phyloP scores from a whole-genome alignment of 2,888 invertebrate species.

The Lysandra bellargus region DNA sequence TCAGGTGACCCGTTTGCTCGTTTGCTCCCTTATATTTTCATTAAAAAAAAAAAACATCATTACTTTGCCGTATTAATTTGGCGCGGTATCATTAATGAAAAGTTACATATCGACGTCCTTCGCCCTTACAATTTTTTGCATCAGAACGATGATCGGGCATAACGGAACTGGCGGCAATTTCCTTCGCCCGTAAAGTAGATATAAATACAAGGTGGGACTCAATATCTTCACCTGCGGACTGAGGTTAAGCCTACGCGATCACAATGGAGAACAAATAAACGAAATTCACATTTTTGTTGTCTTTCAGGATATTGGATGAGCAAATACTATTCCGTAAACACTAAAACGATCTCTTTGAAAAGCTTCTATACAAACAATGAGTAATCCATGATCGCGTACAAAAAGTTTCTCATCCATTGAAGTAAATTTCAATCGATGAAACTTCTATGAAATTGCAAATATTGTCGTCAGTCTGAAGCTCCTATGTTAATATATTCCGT shows the following conservation, averaged over 20 bases:
- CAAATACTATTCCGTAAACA: constrained; percentile 47
- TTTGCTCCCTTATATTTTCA: no score
- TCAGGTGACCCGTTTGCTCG: no score
- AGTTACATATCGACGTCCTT: constrained; percentile 23
- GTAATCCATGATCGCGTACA: background rate
- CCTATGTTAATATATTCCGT: background rate
- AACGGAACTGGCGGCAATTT: constrained; percentile 66
- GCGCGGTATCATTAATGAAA: constrained; percentile 6
- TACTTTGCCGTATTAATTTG: constrained; percentile 23
- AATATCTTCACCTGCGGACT: constrained; percentile 65
- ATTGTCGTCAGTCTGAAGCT: background rate
- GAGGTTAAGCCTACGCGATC: constrained; percentile 71
- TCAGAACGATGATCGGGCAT: constrained; percentile 68
- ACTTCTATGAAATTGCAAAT: background rate
- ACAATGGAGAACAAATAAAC: constrained; percentile 69
- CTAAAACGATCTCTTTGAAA: constrained; percentile 28
- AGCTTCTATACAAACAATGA: constrained; percentile 4
- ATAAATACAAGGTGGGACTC: constrained; percentile 53
- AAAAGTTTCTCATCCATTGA: background rate
- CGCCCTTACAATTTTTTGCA: constrained; percentile 46
- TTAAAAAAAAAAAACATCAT: background rate
- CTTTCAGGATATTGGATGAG: constrained; percentile 59
- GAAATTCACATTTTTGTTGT: constrained; percentile 54
- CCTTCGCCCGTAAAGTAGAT: constrained; percentile 51
- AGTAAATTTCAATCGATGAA: background rate